Conservation (phyloP, 1,140 invertebrate species). For the Drosophila ohnishii region DNA sequence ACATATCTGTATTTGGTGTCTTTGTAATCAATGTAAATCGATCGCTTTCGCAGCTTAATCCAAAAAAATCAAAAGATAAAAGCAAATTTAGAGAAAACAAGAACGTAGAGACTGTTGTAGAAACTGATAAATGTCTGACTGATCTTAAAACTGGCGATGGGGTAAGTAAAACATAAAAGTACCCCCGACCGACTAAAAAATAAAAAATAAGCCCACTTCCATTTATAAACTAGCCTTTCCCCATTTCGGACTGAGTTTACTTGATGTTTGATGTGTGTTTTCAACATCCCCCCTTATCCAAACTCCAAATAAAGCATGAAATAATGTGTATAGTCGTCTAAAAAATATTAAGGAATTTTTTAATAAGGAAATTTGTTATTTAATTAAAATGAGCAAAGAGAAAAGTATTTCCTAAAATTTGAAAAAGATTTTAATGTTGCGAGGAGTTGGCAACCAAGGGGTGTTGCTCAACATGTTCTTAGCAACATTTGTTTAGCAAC, state of each 20-base stretch:
- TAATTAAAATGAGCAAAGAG: background rate
- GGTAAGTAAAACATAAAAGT: slow-evolving; percentile 69
- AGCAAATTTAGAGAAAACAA: slow-evolving; percentile 70
- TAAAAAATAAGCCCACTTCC: slow-evolving; percentile 4
- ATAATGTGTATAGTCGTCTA: background rate
- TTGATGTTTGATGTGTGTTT: slow-evolving; percentile 36
- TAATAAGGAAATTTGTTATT: background rate
- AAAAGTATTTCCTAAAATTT: too few species aligned
- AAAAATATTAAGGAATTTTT: background rate
- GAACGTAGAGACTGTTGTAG: slow-evolving; percentile 77
- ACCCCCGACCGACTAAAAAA: background rate
- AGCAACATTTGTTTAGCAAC: too few species aligned
- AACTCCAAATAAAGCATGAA: slow-evolving; percentile 17
- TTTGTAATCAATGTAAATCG: slow-evolving; percentile 61
- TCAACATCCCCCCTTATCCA: slow-evolving; percentile 8
- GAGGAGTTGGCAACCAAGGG: too few species aligned
- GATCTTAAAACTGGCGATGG: slow-evolving; percentile 72
- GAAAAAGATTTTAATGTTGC: too few species aligned
- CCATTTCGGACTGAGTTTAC: slow-evolving; percentile 22
- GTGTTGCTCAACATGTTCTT: too few species aligned
- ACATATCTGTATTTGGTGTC: slow-evolving; percentile 51
- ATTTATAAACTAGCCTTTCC: background rate
- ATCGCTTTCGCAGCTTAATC: slow-evolving; percentile 78
- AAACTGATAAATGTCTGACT: slow-evolving; percentile 77
- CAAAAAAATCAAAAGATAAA: slow-evolving; percentile 81